Percentiles rank a stretch among this genome's conserved stretches.
These are phyloP conservation scores for Dicyrtomina minuta DNA, from an alignment of 2,888 invertebrate genomes.

Conservation along the genomic window DNA sequence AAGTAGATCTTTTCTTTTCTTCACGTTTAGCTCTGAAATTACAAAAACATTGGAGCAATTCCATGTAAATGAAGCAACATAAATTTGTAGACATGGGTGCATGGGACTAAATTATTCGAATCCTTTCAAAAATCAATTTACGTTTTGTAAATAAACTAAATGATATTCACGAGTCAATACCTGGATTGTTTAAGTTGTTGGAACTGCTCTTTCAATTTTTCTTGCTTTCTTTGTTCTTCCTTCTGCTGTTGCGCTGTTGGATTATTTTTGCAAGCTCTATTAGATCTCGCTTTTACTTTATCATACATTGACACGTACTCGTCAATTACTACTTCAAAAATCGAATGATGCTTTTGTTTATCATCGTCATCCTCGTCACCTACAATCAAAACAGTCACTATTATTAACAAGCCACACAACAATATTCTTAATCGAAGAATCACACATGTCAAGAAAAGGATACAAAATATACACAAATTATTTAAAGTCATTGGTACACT, in stretches of 20 bases:
- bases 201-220: slow-evolving; percentile 86
- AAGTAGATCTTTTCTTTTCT: slow-evolving; percentile 83
- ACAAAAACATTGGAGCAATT: no score
- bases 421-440: no score
- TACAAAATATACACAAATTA: no score
- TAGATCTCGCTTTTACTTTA: slow-evolving; percentile 90
- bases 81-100: no score
- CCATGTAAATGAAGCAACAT: no score
- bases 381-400: slow-evolving; percentile 30
- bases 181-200: slow-evolving; percentile 78
- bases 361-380: slow-evolving; percentile 55
- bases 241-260: slow-evolving; percentile 73
- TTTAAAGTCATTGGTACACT: no score
- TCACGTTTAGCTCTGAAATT: slow-evolving; percentile 73
- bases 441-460: slow-evolving; percentile 19
- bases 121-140: background rate
- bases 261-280: slow-evolving; percentile 68
- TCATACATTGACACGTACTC: slow-evolving; percentile 97
- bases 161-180: slow-evolving; percentile 29
- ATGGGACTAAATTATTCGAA: background rate
- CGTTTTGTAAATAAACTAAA: background rate
- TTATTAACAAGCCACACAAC: no score
- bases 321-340: slow-evolving; percentile 85
- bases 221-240: slow-evolving; percentile 70
- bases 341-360: slow-evolving; percentile 79